Evolutionary conservation across 2,113 vertebrate genomes (phyloP).

Genomic region (Panthera tigris): DNA sequence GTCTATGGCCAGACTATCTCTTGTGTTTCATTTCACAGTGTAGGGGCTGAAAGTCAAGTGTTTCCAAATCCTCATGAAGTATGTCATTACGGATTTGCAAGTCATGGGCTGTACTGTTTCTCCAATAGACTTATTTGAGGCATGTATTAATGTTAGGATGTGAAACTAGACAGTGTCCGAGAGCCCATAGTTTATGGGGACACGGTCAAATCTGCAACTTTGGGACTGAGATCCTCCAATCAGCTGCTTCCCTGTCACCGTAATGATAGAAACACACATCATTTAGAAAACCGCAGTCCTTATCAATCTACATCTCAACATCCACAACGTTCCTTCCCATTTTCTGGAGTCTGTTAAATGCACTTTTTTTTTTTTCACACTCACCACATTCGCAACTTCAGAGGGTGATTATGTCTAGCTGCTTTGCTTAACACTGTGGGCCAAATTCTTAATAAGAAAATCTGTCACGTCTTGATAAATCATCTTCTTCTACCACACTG

Average conservation of each 20-base stretch:
- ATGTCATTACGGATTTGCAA: not conserved
- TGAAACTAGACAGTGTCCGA: not conserved
- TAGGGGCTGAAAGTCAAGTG: not conserved
- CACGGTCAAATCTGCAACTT: not conserved
- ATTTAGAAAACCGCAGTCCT: not conserved
- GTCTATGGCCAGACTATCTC: not conserved
- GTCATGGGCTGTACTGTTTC: not conserved
- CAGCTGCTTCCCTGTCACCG: not conserved
- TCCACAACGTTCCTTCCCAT: not conserved
- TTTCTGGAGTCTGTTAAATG: not conserved
- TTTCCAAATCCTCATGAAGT: not conserved
- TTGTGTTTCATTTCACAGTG: not conserved
- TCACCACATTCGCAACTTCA: not conserved
- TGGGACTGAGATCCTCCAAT: not conserved
- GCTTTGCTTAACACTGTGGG: constrained; percentile 10
- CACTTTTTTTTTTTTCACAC: not conserved
- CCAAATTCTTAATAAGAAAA: constrained; percentile 63
- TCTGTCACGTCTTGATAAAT: constrained; percentile 27
- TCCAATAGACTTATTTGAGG: not conserved
- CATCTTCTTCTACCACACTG: not conserved
- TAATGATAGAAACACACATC: not conserved
- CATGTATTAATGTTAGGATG: not conserved
- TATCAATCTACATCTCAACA: not conserved
- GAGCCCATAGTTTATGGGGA: not conserved
- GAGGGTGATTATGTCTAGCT: constrained; percentile 5